These are phyloP conservation scores for Hipparchia sbordonii DNA, from an alignment of 2,888 invertebrate genomes.

Conservation along the genomic window DNA sequence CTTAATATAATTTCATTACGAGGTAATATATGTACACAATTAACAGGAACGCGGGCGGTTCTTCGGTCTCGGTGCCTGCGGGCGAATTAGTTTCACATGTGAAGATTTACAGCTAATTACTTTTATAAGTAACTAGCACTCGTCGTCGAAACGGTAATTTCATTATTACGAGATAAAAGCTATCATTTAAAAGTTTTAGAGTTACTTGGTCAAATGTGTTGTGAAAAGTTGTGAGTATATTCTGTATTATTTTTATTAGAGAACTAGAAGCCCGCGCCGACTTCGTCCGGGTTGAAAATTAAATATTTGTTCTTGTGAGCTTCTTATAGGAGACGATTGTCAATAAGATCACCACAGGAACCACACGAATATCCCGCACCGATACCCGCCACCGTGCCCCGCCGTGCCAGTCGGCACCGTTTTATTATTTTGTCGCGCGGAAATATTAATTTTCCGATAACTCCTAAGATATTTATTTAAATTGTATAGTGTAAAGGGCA, in stretches of 20 bases:
- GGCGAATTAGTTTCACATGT: constrained; percentile 37
- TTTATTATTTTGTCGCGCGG: no score
- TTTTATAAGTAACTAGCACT: constrained; percentile 36
- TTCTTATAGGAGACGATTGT: no score
- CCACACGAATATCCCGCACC: no score
- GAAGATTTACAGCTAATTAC: constrained; percentile 47
- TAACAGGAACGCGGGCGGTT: constrained; percentile 25
- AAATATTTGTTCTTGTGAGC: no score
- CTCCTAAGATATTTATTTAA: no score
- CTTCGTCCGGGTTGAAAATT: no score
- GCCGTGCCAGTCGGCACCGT: no score
- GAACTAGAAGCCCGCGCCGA: no score
- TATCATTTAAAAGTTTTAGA: constrained; percentile 1
- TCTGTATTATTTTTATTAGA: neutral
- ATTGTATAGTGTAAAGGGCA: no score
- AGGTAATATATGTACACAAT: constrained; percentile 26
- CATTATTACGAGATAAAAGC: constrained; percentile 10
- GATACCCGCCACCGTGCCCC: no score
- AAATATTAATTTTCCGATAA: no score
- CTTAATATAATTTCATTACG: constrained; percentile 20
- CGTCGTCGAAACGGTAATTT: constrained; percentile 22
- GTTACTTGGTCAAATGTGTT: neutral
- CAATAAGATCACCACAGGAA: no score
- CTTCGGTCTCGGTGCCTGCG: constrained; percentile 29
- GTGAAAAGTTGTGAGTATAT: neutral